Evolutionary conservation across 2,113 vertebrate species (phyloP).

Genomic region (Saccopteryx bilineata): DNA sequence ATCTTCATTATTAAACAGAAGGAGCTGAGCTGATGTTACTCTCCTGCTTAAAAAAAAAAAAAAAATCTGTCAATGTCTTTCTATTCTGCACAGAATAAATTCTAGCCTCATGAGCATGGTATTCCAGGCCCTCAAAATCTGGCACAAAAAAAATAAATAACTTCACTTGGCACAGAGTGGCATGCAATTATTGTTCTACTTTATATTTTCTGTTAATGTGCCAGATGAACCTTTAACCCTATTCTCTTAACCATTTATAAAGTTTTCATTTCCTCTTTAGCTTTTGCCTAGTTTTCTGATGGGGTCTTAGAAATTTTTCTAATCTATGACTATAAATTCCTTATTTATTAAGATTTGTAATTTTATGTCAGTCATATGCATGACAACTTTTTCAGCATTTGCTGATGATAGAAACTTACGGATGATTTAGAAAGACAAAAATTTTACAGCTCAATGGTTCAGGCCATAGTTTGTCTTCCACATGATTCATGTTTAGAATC

Average conservation of each 20-base stretch:
- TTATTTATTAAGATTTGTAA: conserved; percentile 26
- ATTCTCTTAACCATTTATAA: conserved; percentile 6
- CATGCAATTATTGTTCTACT: background rate
- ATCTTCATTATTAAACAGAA: background rate
- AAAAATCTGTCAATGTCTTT: conserved; percentile 20
- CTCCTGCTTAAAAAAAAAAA: background rate
- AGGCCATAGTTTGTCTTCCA: conserved; percentile 1
- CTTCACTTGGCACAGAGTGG: background rate
- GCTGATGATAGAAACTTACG: background rate
- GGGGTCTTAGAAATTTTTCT: background rate
- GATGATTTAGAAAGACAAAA: conserved; percentile 42
- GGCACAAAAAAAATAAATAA: conserved; percentile 15
- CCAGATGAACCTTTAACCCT: background rate
- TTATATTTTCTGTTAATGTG: background rate
- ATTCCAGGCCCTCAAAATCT: background rate
- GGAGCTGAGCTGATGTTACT: background rate
- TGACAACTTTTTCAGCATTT: conserved; percentile 32
- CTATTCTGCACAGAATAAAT: background rate
- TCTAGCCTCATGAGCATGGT: background rate
- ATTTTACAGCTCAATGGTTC: background rate
- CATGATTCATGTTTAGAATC: background rate
- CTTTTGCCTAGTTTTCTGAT: conserved; percentile 42
- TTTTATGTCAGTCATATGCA: background rate
- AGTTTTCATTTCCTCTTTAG: conserved; percentile 49
- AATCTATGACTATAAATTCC: background rate